Percentiles rank a stretch among this genome's conserved stretches.
Evolutionary conservation across 2,888 invertebrate species (phyloP).

Genomic region (Troides oblongomaculatus): DNA sequence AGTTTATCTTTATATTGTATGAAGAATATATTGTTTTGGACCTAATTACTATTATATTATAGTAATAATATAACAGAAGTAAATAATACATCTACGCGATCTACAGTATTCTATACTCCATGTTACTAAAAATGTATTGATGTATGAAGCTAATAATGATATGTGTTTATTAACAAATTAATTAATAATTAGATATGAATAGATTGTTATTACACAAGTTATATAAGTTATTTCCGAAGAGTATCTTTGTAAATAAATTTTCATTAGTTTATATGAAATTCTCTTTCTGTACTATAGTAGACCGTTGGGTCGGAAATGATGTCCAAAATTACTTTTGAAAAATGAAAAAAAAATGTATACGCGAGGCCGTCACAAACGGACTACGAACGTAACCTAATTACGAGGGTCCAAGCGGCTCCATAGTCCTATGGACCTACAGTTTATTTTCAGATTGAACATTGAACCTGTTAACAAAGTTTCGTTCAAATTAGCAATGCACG

Average conservation of each 20-base stretch:
- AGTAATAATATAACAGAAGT: no score
- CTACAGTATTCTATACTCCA: no score
- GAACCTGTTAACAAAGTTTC: conserved; percentile 11
- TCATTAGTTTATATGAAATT: neutral
- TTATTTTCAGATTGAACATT: conserved; percentile 10
- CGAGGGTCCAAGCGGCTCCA: conserved; percentile 17
- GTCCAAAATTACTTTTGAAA: conserved; percentile 19
- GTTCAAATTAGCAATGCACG: conserved; percentile 33
- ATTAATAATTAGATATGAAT: neutral
- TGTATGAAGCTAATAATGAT: no score
- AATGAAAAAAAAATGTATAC: conserved; percentile 10
- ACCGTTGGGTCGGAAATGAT: conserved; percentile 15
- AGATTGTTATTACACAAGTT: neutral
- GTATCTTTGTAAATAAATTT: no score
- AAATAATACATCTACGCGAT: no score
- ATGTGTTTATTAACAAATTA: no score
- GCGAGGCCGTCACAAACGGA: conserved; percentile 16
- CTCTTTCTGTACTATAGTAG: conserved; percentile 10
- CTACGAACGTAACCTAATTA: conserved; percentile 26
- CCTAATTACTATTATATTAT: no score
- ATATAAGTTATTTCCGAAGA: no score
- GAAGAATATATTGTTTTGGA: no score
- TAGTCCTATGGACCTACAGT: conserved; percentile 8
- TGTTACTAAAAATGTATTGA: no score
- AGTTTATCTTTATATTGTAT: no score